phyloP scores from a whole-genome alignment of 2,797 vertebrate species.

The Leptoclinus maculatus region DNA sequence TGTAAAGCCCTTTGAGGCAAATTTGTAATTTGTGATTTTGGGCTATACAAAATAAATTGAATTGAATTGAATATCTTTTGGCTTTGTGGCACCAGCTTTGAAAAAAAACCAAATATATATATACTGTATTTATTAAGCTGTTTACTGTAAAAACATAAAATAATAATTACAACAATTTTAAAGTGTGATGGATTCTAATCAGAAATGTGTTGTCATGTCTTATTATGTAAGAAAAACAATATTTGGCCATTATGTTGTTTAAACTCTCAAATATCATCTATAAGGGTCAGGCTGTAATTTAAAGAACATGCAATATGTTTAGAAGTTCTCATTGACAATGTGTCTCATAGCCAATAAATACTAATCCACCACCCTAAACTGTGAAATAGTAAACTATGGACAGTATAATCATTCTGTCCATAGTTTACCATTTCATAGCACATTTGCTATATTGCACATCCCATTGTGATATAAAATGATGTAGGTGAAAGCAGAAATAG shows the following conservation, averaged over 20 bases:
- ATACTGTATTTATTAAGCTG: neutral
- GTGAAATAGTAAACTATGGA: neutral
- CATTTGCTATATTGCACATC: neutral
- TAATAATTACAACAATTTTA: no score
- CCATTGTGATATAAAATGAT: neutral
- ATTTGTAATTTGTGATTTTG: no score
- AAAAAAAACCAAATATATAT: neutral
- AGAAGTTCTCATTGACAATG: neutral
- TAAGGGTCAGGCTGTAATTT: neutral
- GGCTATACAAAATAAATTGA: no score
- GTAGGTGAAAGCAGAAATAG: neutral
- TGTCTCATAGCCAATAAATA: neutral
- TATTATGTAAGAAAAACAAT: neutral
- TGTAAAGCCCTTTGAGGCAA: no score
- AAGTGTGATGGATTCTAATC: neutral
- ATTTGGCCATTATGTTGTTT: neutral
- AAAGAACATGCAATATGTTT: neutral
- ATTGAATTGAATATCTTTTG: no score
- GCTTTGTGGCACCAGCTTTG: neutral
- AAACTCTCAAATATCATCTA: neutral
- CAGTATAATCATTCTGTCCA: no score
- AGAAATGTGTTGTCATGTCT: neutral
- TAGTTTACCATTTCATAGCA: no score
- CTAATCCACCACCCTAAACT: neutral
- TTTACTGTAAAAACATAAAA: neutral